phyloP scores from a whole-genome alignment of 1,140 invertebrate species.

The Ceratoteleas bidentatus region DNA sequence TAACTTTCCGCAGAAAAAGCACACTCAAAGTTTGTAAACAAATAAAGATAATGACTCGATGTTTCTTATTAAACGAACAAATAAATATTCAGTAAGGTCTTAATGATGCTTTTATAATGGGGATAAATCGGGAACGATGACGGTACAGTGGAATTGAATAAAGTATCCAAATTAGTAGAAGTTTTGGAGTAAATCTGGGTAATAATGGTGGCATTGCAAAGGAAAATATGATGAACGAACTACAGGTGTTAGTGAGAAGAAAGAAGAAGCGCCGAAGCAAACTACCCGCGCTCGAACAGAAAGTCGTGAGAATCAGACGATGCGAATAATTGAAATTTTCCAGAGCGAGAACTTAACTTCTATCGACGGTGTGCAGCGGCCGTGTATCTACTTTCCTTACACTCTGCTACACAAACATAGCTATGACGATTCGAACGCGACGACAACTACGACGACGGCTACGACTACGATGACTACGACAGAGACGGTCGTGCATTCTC shows the following conservation, averaged over 20 bases:
- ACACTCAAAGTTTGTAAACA: background rate
- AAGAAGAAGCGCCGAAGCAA: conserved; percentile 57
- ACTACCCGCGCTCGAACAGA: conserved; percentile 48
- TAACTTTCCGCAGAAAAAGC: too few species aligned
- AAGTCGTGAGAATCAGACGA: conserved; percentile 70
- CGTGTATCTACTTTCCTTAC: conserved; percentile 68
- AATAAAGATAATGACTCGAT: background rate
- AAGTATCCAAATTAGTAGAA: conserved; percentile 71
- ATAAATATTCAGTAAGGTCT: background rate
- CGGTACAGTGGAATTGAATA: background rate
- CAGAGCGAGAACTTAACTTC: conserved; percentile 71
- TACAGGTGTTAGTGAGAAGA: conserved; percentile 50
- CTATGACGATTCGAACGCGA: conserved; percentile 56
- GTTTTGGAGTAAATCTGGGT: conserved; percentile 47
- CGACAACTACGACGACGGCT: conserved; percentile 7
- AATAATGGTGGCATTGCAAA: conserved; percentile 55
- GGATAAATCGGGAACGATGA: background rate
- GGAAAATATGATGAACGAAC: conserved; percentile 61
- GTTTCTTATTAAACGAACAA: background rate
- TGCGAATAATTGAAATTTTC: conserved; percentile 78
- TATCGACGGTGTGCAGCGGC: conserved; percentile 64
- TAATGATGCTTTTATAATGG: background rate
- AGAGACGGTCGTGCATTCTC: too few species aligned
- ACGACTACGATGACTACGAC: conserved; percentile 11
- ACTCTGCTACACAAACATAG: conserved; percentile 72